These are phyloP conservation scores for Aporophyla nigra DNA, from an alignment of 2,888 invertebrate genomes.

Conservation along the genomic window DNA sequence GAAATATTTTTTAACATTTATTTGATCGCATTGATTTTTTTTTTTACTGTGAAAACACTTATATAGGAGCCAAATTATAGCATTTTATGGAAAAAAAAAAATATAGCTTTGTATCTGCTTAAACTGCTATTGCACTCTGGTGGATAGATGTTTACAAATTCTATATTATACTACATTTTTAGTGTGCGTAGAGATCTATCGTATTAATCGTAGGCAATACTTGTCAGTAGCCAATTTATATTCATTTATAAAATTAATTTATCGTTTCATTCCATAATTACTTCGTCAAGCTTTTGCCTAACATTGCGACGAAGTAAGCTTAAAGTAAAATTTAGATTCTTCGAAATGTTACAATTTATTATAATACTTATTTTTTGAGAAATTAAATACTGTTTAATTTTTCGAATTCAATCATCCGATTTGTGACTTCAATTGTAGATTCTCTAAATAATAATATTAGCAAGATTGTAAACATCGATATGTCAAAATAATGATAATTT, in stretches of 20 bases:
- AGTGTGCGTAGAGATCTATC: slow-evolving; percentile 27
- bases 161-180: slow-evolving; percentile 9
- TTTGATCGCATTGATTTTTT: background rate
- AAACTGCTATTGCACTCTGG: background rate
- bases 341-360: slow-evolving; percentile 13
- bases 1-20: background rate
- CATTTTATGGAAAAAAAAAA: background rate
- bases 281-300: background rate
- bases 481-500: slow-evolving; percentile 37
- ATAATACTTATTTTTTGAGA: slow-evolving; percentile 28
- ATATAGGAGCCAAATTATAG: background rate
- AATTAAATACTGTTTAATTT: slow-evolving; percentile 32
- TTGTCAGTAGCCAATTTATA: background rate
- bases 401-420: slow-evolving; percentile 14
- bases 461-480: slow-evolving; percentile 25
- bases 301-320: background rate
- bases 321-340: slow-evolving; percentile 28
- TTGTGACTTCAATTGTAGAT: slow-evolving; percentile 15
- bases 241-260: background rate
- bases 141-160: slow-evolving; percentile 16
- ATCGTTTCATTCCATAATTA: slow-evolving; percentile 3
- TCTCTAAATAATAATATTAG: slow-evolving; percentile 9
- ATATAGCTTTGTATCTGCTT: background rate
- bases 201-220: slow-evolving; percentile 10
- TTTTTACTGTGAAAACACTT: background rate